Evolutionary conservation across 2,113 vertebrate genomes (phyloP).

Genomic region (Phocoena sinus): DNA sequence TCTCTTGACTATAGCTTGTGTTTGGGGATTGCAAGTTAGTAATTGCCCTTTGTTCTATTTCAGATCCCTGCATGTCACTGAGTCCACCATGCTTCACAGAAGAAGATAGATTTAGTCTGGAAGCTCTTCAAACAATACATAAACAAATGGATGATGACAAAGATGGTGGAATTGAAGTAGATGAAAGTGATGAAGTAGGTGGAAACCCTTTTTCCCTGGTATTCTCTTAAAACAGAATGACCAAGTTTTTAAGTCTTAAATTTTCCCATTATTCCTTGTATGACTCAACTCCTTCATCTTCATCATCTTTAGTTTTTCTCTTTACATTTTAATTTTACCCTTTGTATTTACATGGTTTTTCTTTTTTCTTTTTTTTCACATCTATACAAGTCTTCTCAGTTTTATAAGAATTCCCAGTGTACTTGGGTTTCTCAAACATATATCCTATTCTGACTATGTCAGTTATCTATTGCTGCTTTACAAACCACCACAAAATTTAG

Average conservation of each 20-base stretch:
- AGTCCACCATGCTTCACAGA: constrained; percentile 93
- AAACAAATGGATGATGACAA: constrained; percentile 99
- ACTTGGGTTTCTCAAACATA: neutral
- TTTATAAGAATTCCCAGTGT: neutral
- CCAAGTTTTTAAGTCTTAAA: neutral
- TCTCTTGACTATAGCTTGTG: neutral
- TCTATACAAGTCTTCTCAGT: neutral
- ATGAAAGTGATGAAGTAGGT: constrained; percentile 98
- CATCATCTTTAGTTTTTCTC: neutral
- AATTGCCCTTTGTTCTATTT: neutral
- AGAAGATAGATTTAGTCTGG: constrained; percentile 93
- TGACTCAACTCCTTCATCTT: neutral
- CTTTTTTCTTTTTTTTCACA: neutral
- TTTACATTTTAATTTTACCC: neutral
- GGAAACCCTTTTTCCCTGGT: neutral
- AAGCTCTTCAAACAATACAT: constrained; percentile 96
- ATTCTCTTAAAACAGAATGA: neutral
- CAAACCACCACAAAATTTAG: neutral
- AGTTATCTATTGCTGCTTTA: neutral
- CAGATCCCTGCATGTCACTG: constrained; percentile 91
- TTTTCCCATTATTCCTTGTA: neutral
- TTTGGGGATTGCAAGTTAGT: neutral
- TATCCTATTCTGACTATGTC: neutral
- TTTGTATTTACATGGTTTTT: neutral
- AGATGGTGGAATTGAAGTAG: constrained; percentile 97